phyloP scores from a whole-genome alignment of 1,140 invertebrate genomes.

The Vanessa tameamea region DNA sequence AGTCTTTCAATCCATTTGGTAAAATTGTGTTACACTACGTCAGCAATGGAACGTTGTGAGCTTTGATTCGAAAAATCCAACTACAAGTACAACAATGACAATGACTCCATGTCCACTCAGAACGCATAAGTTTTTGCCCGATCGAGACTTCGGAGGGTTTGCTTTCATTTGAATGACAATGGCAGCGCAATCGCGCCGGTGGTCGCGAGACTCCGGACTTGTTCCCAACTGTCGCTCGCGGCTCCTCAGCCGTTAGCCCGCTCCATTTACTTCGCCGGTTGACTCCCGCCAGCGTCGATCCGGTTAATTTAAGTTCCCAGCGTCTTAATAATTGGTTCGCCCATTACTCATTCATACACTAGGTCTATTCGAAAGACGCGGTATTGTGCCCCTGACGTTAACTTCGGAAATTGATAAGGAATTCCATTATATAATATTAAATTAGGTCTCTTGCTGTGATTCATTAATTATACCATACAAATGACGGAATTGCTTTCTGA shows the following conservation, averaged over 20 bases:
- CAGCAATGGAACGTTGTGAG: too few relatives aligned
- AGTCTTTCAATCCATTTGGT: too few relatives aligned
- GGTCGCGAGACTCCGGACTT: neutral
- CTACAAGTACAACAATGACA: too few relatives aligned
- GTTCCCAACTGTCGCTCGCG: neutral
- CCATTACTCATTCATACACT: slow-evolving; percentile 44
- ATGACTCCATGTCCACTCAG: neutral
- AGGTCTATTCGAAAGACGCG: slow-evolving; percentile 16
- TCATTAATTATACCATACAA: slow-evolving; percentile 39
- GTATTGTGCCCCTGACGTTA: slow-evolving; percentile 36
- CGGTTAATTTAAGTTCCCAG: slow-evolving; percentile 51
- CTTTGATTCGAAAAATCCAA: too few relatives aligned
- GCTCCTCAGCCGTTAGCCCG: neutral
- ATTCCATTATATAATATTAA: slow-evolving; percentile 43
- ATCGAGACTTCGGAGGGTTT: neutral
- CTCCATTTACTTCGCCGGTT: neutral
- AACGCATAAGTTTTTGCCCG: neutral
- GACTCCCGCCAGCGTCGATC: slow-evolving; percentile 19
- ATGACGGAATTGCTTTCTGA: slow-evolving; percentile 35
- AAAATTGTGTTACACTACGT: too few relatives aligned
- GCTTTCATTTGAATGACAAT: slow-evolving; percentile 22
- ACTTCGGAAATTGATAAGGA: slow-evolving; percentile 34
- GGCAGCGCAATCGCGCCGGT: neutral
- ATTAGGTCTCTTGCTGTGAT: slow-evolving; percentile 37
- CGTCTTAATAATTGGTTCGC: slow-evolving; percentile 45